These are phyloP conservation scores for Oxyruncus cristatus DNA, from an alignment of 2,113 vertebrate species.

Conservation along the genomic window DNA sequence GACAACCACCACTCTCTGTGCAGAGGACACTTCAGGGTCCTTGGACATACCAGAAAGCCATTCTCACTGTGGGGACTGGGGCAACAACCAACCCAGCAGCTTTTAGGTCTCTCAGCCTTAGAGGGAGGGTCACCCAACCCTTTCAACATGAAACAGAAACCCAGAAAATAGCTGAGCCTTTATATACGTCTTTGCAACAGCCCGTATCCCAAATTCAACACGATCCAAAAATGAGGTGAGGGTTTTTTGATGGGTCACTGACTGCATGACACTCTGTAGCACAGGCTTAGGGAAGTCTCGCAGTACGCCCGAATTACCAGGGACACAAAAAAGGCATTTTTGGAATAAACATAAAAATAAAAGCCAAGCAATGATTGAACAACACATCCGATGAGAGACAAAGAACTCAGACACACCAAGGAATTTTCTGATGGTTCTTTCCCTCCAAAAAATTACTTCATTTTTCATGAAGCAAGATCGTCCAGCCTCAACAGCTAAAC, in stretches of 20 bases:
- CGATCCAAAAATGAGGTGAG: not conserved
- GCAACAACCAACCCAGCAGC: not conserved
- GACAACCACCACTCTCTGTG: not conserved
- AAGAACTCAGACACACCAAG: not conserved
- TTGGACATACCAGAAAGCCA: not conserved
- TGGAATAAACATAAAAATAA: constrained; percentile 10
- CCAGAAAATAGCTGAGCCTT: not conserved
- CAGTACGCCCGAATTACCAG: not conserved
- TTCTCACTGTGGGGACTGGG: not conserved
- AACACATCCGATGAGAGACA: not conserved
- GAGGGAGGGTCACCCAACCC: not conserved
- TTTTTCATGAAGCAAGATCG: constrained; percentile 5
- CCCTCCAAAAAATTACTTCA: constrained; percentile 18
- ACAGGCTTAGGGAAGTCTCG: not conserved
- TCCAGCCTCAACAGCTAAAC: constrained; percentile 14
- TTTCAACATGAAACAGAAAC: not conserved
- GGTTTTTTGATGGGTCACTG: not conserved
- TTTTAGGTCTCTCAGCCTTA: not conserved
- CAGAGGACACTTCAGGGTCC: not conserved
- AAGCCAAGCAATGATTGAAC: not conserved
- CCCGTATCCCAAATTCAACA: not conserved
- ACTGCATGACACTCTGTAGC: not conserved
- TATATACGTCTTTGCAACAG: not conserved
- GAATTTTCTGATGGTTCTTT: not conserved
- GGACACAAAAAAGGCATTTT: not conserved